Base-by-base conservation (phyloP, 2,888 invertebrate genomes). In the Aspidiotus rigidus region DNA sequence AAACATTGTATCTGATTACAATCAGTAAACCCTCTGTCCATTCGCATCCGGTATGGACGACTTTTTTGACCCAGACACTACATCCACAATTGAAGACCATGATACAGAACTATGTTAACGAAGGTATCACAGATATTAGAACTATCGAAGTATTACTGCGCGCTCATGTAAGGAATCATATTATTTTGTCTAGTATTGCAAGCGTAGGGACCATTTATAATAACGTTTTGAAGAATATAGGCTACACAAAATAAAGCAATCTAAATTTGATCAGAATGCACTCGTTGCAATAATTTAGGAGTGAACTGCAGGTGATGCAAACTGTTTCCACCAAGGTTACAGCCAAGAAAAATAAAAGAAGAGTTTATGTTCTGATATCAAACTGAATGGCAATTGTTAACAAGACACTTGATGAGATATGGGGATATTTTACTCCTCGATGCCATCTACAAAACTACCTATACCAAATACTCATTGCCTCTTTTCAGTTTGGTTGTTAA, bases 381-480 rank as follows among this genome's bases (percentile, higher is more conserved):
- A 15, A n/a, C 61, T 10, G 13, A 40, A 13, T 61, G 41, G 61
- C 61, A 61, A n/a, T n/a, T n/a, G n/a, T n/a, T n/a, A n/a, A 13
- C 13, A 40, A 9, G 42, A 61, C 41, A 41, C 8, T 15, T 61
- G n/a, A 41, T 8, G n/a, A 39, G 41, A n/a, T 61, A 61, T 41
- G 61, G 61, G 8, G 40, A 15, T 41, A 41, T 40, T 61, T 39
- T 41, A 10, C 40, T 61, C 10, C 9, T 61, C n/a, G 61, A 61
- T 41, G 10, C 61, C 9, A 61, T 41, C 6, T 41, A 61, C 40
- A 61, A 61, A 41, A 61, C 61, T 13, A 61, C n/a, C n/a, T n/a
- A n/a, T n/a, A n/a, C 61, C 7, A 61, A 61, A 40, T 61, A 61
- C 42, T 61, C 61, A 40, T 41, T 61, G 11, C 61, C 61, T 42